Evolutionary conservation across 2,113 vertebrate species (phyloP), one percentile per base, ranked within the genome.

Genomic region (Sphyrna mokarran): DNA sequence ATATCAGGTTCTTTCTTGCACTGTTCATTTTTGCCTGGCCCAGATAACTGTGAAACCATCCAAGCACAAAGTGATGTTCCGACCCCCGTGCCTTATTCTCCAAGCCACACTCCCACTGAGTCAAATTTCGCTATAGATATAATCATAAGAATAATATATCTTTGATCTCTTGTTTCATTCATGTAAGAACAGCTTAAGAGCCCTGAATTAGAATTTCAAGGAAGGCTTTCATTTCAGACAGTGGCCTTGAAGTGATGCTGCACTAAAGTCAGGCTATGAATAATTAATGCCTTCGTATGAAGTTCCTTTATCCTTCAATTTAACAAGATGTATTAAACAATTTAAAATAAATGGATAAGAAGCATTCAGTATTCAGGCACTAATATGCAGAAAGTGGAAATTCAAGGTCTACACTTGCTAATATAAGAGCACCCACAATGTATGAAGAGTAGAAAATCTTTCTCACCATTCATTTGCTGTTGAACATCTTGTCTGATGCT

Each of bases 281-380:
- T 93, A 93, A 66, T 93, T 93, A 93, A 93, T 66, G 0, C 61
- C 20, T 66, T 66, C 5, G n/a, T 68, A 37, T 66, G 61, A 66
- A 37, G 58, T 68, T 66, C 61, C n/a, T 93, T 93, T 93, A 54
- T 83, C 16, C n/a, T 83, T 40, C 8, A 93, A 37, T 93, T 93
- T 93, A 93, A 68, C 61, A 66, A 76, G 5, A 61, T 18, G 80
- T 1, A 68, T 66, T 68, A 93, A 93, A 18, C 33, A 37, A 93
- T 66, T 93, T 93, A 68, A 93, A 93, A 66, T 93, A 93, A 93
- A n/a, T 93, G 33, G 89, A 37, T 33, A 66, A 37, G 33, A 22
- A 93, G 22, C 16, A 18, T 93, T 66, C 89, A 20, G 18, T 66
- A 37, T 66, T 93, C 89, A 93, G n/a, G 37, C 14, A 68, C 61